Evolutionary conservation across 2,113 vertebrate species (phyloP), one percentile per base, ranked within the genome.

Genomic region (Holacanthus passer): DNA sequence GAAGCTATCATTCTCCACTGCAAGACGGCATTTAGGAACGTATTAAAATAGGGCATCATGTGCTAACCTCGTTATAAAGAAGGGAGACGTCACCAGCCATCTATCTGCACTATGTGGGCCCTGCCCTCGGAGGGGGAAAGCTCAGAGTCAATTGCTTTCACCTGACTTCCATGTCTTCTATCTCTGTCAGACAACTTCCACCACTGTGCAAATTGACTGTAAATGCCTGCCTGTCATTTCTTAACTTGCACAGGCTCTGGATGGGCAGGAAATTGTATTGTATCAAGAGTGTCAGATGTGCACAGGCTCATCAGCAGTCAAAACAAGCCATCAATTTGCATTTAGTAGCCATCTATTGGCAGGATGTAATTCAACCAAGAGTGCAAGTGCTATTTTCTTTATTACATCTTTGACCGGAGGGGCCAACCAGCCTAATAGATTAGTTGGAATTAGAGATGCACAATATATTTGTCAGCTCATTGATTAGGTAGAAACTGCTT

Each of bases 101-200:
- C 55, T 45, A 79, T 92, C 84, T 90, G 74, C 70, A 77, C 67
- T 56, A 41, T 59, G 75, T 66, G 20, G 45, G 84, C 69, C 59
- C 58, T 11, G 78, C 56, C 75, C 84, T 69, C 4, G 71, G 32
- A 78, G n/a, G 85, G 67, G 77, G 50, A 88, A 73, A 77, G 82
- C 72, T 82, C 52, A 63, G 53, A 88, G 83, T 87, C 48, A 64
- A 89, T 88, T 67, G 80, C 75, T 84, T 77, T 87, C n/a, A 7
- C 45, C 59, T 24, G 67, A 81, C 83, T 82, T 81, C 58, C 31
- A 43, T 66, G 55, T 68, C 52, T 39, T 82, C n/a, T 58, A 17
- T 81, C 24, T 68, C 53, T 68, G 78, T 77, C 83, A 12, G 39
- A 70, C 43, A 73, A 69, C 76, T 86, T 81, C 41, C 19, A 71